Evolutionary conservation across 2,888 invertebrate species (phyloP).

Genomic region (Phaedon cochleariae): DNA sequence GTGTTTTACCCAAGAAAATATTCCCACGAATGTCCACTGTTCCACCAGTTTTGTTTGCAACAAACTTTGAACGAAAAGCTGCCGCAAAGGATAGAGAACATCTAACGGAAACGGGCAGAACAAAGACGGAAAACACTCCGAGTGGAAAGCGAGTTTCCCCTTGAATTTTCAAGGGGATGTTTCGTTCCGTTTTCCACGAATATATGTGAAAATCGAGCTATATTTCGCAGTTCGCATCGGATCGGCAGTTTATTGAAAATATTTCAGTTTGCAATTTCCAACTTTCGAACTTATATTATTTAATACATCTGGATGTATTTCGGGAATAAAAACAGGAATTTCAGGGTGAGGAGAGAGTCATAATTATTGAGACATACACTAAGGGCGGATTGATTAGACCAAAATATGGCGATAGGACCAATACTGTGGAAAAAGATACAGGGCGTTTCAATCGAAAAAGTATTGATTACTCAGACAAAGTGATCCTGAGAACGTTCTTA

Average conservation of each 20-base stretch:
- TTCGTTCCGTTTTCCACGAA: not conserved
- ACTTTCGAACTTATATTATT: not conserved
- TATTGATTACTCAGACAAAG: too few species aligned
- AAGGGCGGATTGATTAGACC: too few species aligned
- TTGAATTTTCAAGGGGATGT: constrained; percentile 58
- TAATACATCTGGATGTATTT: constrained; percentile 41
- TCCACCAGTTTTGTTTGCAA: constrained; percentile 58
- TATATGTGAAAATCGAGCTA: constrained; percentile 26
- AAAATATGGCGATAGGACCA: too few species aligned
- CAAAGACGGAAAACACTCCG: constrained; percentile 9
- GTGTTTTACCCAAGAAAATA: constrained; percentile 39
- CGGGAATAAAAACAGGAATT: constrained; percentile 54
- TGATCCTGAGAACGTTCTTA: too few species aligned
- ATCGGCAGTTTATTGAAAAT: constrained; percentile 51
- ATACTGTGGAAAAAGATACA: too few species aligned
- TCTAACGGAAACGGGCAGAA: constrained; percentile 49
- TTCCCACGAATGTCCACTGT: constrained; percentile 40
- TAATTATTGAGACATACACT: too few species aligned
- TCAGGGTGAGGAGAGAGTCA: too few species aligned
- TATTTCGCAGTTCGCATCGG: too few species aligned
- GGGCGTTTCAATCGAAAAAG: too few species aligned
- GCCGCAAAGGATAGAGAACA: constrained; percentile 38
- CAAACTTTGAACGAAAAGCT: constrained; percentile 58
- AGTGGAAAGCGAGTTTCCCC: constrained; percentile 43
- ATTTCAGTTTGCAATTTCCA: constrained; percentile 13